These are phyloP conservation scores for Dicentrarchus labrax DNA, from an alignment of 2,113 vertebrate genomes.

Conservation along the genomic window DNA sequence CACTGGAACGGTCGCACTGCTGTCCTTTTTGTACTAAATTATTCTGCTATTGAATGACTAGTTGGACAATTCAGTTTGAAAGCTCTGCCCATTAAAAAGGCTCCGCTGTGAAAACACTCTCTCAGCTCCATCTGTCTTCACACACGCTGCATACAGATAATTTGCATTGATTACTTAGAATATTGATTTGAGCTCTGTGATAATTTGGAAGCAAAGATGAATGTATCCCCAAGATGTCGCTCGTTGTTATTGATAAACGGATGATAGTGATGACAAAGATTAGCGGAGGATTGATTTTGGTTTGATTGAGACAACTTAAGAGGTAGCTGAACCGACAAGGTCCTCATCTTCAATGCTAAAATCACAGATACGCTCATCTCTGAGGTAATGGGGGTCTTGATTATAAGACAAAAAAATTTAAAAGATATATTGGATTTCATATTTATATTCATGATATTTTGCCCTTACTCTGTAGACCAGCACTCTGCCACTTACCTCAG, in stretches of 20 bases:
- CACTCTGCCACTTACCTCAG: not conserved
- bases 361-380: not conserved
- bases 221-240: constrained; percentile 2
- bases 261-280: constrained; percentile 34
- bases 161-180: constrained; percentile 42
- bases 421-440: not conserved
- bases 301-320: constrained; percentile 33
- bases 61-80: constrained; percentile 42
- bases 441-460: not conserved
- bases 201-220: constrained; percentile 29
- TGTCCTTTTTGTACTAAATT: constrained; percentile 42
- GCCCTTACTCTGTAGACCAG: not conserved
- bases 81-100: constrained; percentile 57
- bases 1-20: not conserved
- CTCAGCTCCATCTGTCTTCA: constrained; percentile 44
- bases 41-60: constrained; percentile 47
- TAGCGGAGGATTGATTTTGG: constrained; percentile 43
- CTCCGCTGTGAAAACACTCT: constrained; percentile 40
- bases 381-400: too few species aligned
- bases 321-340: not conserved
- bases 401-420: not conserved
- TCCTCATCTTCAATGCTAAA: not conserved
- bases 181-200: constrained; percentile 56
- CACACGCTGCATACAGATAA: constrained; percentile 47
- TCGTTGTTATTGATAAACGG: not conserved